Conservation (phyloP, 2,888 invertebrate genomes). For the Nowickia ferox region DNA sequence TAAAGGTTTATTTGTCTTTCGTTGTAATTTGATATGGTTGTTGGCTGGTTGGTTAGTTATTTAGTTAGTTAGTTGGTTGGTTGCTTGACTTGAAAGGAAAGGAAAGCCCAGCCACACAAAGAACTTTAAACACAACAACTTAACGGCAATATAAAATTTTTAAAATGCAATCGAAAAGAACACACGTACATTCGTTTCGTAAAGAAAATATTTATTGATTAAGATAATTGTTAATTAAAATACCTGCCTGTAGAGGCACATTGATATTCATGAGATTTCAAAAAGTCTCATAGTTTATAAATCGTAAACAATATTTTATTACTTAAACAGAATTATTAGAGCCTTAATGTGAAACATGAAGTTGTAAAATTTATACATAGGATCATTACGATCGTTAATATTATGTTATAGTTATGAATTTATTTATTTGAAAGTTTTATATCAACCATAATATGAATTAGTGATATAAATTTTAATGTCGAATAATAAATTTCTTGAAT, state of each 20-base stretch:
- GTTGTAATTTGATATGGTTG: constrained; percentile 79
- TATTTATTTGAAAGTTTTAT: not conserved
- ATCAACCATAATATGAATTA: not conserved
- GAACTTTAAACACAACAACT: constrained; percentile 64
- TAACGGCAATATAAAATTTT: constrained; percentile 81
- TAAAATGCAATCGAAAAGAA: constrained; percentile 74
- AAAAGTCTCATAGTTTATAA: constrained; percentile 45
- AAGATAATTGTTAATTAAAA: constrained; percentile 51
- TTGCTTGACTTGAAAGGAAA: constrained; percentile 42
- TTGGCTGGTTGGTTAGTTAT: constrained; percentile 68
- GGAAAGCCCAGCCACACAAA: constrained; percentile 10
- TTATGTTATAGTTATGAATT: not conserved
- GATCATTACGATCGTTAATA: not conserved
- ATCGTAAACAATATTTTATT: constrained; percentile 24
- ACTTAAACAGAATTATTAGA: not conserved
- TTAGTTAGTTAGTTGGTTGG: constrained; percentile 24
- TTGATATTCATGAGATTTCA: constrained; percentile 35
- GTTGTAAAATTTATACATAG: not conserved
- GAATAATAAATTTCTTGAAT: no score
- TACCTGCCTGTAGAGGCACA: constrained; percentile 11
- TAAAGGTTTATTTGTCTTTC: constrained; percentile 58
- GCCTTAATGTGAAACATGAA: not conserved
- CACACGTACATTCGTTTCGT: constrained; percentile 60
- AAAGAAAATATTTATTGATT: constrained; percentile 20
- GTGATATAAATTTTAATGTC: not conserved